These are phyloP conservation scores for Acropternis orthonyx DNA, from an alignment of 2,797 vertebrate genomes.

Conservation along the genomic window DNA sequence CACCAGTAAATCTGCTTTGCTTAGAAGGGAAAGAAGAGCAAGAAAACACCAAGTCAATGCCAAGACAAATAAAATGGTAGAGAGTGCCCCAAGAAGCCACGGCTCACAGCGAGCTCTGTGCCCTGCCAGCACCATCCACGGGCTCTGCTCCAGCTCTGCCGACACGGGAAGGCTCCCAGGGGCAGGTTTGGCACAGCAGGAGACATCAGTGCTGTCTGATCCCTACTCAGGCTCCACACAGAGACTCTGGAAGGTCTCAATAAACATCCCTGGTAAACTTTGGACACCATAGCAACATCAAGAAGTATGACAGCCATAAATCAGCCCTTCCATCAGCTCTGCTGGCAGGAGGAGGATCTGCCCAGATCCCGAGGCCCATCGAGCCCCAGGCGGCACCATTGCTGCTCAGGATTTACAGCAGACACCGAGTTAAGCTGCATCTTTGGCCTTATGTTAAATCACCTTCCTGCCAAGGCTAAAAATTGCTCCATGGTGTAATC, in stretches of 20 bases:
- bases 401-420: background rate
- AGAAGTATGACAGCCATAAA: background rate
- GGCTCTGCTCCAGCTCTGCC: background rate
- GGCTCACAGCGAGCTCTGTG: accelerated
- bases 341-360: background rate
- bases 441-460: background rate
- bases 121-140: background rate
- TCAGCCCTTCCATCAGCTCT: background rate
- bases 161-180: background rate
- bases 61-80: background rate
- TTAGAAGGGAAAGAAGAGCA: conserved; percentile 10
- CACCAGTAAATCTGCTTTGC: background rate
- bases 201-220: background rate
- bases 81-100: background rate
- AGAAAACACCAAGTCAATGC: background rate
- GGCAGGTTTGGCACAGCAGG: background rate
- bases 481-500: conserved; percentile 40
- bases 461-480: conserved; percentile 60
- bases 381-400: background rate
- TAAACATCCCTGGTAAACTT: conserved; percentile 6
- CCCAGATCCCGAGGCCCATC: background rate
- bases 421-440: background rate
- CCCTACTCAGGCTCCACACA: background rate
- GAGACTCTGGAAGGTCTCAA: background rate
- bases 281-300: background rate